Evolutionary conservation across 2,113 vertebrate species (phyloP).

Genomic region (Chelonoidis abingdonii): DNA sequence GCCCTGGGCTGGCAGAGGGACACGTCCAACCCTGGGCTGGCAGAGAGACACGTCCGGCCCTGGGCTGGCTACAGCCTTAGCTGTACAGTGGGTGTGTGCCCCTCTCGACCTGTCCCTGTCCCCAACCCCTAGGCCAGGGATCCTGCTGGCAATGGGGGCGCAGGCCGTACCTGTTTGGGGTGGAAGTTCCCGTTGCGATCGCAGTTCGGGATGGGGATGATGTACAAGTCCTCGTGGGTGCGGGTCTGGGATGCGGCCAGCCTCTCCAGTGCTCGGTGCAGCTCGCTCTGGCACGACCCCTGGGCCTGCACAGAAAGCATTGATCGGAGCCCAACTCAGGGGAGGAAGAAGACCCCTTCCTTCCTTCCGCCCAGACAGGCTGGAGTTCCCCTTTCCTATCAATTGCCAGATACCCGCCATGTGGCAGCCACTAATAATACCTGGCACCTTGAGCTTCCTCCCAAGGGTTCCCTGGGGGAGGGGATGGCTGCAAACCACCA

Average conservation of each 20-base stretch:
- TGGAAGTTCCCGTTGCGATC: slow-evolving; percentile 95
- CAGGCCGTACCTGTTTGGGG: slow-evolving; percentile 87
- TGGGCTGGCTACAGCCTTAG: background rate
- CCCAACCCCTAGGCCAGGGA: background rate
- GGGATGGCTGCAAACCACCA: rapidly evolving
- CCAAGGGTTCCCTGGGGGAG: background rate
- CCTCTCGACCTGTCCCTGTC: rapidly evolving
- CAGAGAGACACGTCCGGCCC: too few relatives aligned
- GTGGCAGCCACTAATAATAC: background rate
- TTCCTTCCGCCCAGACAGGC: too few relatives aligned
- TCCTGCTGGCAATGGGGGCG: background rate
- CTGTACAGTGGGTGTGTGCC: too few relatives aligned
- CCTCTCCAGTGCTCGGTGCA: slow-evolving; percentile 89
- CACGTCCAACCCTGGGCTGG: too few relatives aligned
- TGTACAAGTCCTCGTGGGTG: slow-evolving; percentile 91
- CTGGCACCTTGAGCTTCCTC: background rate
- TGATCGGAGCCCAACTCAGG: too few relatives aligned
- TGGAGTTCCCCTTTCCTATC: background rate
- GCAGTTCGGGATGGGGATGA: slow-evolving; percentile 95
- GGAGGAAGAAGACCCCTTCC: background rate
- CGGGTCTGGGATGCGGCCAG: slow-evolving; percentile 87
- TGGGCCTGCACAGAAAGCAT: slow-evolving; percentile 64
- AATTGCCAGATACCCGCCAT: background rate
- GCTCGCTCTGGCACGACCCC: slow-evolving; percentile 91
- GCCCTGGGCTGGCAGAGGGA: too few relatives aligned